Percentiles rank a stretch among this genome's conserved stretches.
Conservation (phyloP, 2,888 invertebrate genomes). For the Dinocampus coccinellae region DNA sequence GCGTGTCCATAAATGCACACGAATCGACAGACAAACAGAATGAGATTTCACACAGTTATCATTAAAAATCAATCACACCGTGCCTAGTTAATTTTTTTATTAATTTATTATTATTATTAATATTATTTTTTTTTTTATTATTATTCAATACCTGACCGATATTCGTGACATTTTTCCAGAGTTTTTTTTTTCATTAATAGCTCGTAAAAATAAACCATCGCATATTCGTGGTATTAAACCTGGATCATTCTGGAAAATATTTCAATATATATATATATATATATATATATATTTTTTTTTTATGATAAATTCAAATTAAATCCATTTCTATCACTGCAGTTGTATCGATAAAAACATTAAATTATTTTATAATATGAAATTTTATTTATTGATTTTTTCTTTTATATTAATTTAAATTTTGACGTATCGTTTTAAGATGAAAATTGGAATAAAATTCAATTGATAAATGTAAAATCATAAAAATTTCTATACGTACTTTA, state of each 20-base stretch:
- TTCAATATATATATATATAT: no score
- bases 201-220: constrained; percentile 68
- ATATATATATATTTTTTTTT: no score
- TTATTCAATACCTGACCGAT: constrained; percentile 65
- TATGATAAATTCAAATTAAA: no score
- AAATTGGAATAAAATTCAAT: no score
- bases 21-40: constrained; percentile 32
- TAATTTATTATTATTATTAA: no score
- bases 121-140: no score
- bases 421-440: no score
- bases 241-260: constrained; percentile 68
- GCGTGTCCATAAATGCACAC: constrained; percentile 28
- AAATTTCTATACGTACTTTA: constrained; percentile 57
- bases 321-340: no score
- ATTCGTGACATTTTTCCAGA: constrained; percentile 56
- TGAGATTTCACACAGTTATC: constrained; percentile 58
- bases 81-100: background rate
- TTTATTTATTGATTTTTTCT: no score
- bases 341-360: no score
- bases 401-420: no score
- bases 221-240: constrained; percentile 74
- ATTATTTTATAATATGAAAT: no score
- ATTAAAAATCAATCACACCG: constrained; percentile 40
- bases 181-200: constrained; percentile 62
- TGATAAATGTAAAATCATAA: background rate